These are phyloP conservation scores for Aphidius colemani DNA, from an alignment of 2,888 invertebrate species.

Conservation along the genomic window DNA sequence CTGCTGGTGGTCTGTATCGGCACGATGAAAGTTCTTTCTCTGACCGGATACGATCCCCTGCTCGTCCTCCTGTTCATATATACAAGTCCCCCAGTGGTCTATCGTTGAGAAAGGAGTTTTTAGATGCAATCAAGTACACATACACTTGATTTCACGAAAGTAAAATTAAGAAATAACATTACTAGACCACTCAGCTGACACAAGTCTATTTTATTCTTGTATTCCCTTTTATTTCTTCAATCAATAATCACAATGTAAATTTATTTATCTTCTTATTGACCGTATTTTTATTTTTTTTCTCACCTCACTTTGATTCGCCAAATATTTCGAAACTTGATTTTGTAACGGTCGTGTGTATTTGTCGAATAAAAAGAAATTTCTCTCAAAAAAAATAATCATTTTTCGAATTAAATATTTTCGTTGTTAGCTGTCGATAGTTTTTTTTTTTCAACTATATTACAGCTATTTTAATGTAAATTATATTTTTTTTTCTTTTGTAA, in stretches of 20 bases:
- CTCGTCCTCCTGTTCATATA: constrained; percentile 12
- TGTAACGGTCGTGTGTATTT: constrained; percentile 19
- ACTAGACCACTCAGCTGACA: not conserved
- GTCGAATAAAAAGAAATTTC: not conserved
- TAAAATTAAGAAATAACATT: not conserved
- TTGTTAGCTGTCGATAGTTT: not conserved
- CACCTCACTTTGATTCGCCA: constrained; percentile 11
- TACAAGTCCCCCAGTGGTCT: too few relatives aligned
- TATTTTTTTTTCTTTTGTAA: not conserved
- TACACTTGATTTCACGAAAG: not conserved
- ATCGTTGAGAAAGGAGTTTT: too few relatives aligned
- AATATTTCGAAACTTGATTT: constrained; percentile 29
- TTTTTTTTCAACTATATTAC: not conserved
- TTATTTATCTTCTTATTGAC: constrained; percentile 13
- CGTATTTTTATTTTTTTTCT: constrained; percentile 4
- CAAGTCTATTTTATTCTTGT: too few relatives aligned
- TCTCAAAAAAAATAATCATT: constrained; percentile 6
- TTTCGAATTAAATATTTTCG: not conserved
- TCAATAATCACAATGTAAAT: not conserved
- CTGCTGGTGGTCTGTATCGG: constrained; percentile 21
- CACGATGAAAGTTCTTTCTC: constrained; percentile 53
- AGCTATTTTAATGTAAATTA: too few relatives aligned
- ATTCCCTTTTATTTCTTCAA: not conserved
- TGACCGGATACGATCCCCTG: constrained; percentile 25
- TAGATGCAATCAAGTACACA: constrained; percentile 3